Base-by-base conservation (phyloP, 2,797 vertebrate species). In the Amphiprion clarkii region DNA sequence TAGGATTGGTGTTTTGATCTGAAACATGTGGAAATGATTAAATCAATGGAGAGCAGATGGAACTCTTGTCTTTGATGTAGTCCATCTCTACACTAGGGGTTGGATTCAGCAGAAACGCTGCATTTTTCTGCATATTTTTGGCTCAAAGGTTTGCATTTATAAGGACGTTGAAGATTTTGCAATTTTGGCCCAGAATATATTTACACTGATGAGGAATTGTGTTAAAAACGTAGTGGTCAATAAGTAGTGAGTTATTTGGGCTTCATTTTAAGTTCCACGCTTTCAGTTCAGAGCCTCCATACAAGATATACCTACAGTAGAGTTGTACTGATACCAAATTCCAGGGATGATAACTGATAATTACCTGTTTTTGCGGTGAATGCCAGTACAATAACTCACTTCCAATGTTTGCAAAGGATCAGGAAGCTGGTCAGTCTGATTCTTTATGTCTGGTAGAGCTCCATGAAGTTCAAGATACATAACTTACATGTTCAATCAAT, bases 1-100 rank as follows among this genome's bases (percentile, higher is more conserved):
- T 81, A n/a, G 52, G 71, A 75, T 42, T 36, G 5, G 36, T 42
- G 61, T 83, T 79, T 66, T 49, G 39, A 67, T 78, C 55, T 10
- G 19, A 69, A 59, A 74, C 58, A 74, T 40, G 56, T 58, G 64
- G 67, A 49, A 74, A 67, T n/a, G 29, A 77, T 68, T n/a, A 53
- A 74, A 71, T 65, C 19, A 36, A 65, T 13, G 14, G 25, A 23
- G 12, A 29, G 48, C 54, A 65, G 55, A 63, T 19, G 0, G 57
- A 25, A 39, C 63, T 49, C 29, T 19, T 21, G 8, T 40, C 67
- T 73, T 66, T 70, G 64, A 79, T 73, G 71, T 29, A n/a, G 31
- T 14, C 36, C 67, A n/a, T 67, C 27, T 4, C 55, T 62, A 36
- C 27, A 53, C 33, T 10, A 9, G 8, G 3, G 29, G 33, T 21